These are phyloP conservation scores for Brachionichthys hirsutus DNA, from an alignment of 2,113 vertebrate species.

Conservation along the genomic window DNA sequence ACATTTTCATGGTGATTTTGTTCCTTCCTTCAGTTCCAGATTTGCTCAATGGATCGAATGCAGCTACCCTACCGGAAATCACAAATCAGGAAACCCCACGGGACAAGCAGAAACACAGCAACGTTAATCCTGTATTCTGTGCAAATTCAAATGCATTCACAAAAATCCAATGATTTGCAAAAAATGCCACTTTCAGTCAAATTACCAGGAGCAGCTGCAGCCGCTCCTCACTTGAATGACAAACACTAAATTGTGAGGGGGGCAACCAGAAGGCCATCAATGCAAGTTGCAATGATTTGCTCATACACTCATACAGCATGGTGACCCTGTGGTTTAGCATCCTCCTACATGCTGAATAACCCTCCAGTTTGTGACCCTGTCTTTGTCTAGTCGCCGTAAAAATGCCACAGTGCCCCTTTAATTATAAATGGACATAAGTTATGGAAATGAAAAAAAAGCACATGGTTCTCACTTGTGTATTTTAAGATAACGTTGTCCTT, in stretches of 20 bases:
- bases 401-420: slow-evolving; percentile 56
- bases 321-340: slow-evolving; percentile 29
- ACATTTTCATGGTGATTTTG: too few species aligned
- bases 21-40: too few species aligned
- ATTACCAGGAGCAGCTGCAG: slow-evolving; percentile 20
- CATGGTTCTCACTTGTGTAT: not conserved
- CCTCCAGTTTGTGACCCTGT: slow-evolving; percentile 34
- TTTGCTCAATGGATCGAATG: slow-evolving; percentile 7
- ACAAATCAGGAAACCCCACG: not conserved
- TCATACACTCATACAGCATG: slow-evolving; percentile 44
- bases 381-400: slow-evolving; percentile 48
- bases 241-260: slow-evolving; percentile 31
- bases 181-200: slow-evolving; percentile 9
- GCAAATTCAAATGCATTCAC: not conserved
- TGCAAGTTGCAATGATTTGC: slow-evolving; percentile 48
- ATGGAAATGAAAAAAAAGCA: slow-evolving; percentile 21
- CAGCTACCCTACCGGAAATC: not conserved
- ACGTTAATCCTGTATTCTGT: not conserved
- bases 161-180: slow-evolving; percentile 1
- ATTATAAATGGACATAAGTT: slow-evolving; percentile 50
- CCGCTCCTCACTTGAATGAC: slow-evolving; percentile 25
- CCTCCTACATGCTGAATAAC: slow-evolving; percentile 40
- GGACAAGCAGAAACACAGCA: not conserved
- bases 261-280: slow-evolving; percentile 34
- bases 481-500: not conserved